Percentiles rank a stretch among this genome's conserved stretches.
Evolutionary conservation across 2,113 vertebrate genomes (phyloP).

Genomic region (Aspiorhynchus laticeps): DNA sequence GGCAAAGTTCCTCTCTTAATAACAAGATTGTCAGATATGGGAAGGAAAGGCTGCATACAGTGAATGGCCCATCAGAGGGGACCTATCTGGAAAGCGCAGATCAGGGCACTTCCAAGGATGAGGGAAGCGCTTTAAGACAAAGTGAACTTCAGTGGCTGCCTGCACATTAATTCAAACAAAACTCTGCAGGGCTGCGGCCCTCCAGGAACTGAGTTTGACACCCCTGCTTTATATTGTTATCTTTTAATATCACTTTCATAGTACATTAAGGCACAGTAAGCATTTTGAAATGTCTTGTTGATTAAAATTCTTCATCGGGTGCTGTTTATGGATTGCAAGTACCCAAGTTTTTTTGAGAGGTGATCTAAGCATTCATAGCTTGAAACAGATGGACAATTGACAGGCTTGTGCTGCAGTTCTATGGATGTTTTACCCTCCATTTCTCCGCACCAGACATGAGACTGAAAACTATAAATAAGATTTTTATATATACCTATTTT

Average conservation of each 20-base stretch:
- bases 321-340: background rate
- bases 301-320: background rate
- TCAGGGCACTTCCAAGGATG: constrained; percentile 10
- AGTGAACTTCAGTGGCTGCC: background rate
- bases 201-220: too few species aligned
- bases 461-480: background rate
- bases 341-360: background rate
- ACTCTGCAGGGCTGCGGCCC: too few species aligned
- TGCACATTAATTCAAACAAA: background rate
- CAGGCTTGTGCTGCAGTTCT: background rate
- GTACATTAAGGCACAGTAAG: background rate
- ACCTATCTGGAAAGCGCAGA: background rate
- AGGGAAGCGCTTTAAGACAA: constrained; percentile 25
- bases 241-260: background rate
- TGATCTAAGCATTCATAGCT: background rate
- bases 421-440: background rate
- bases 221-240: background rate
- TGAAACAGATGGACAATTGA: background rate
- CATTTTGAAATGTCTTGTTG: background rate
- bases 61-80: constrained; percentile 12
- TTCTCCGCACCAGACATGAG: background rate
- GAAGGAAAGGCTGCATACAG: constrained; percentile 4
- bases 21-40: constrained; percentile 33
- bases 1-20: constrained; percentile 45
- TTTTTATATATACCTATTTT: background rate